phyloP scores from a whole-genome alignment of 2,888 invertebrate species.

The Clepsis dumicolana region DNA sequence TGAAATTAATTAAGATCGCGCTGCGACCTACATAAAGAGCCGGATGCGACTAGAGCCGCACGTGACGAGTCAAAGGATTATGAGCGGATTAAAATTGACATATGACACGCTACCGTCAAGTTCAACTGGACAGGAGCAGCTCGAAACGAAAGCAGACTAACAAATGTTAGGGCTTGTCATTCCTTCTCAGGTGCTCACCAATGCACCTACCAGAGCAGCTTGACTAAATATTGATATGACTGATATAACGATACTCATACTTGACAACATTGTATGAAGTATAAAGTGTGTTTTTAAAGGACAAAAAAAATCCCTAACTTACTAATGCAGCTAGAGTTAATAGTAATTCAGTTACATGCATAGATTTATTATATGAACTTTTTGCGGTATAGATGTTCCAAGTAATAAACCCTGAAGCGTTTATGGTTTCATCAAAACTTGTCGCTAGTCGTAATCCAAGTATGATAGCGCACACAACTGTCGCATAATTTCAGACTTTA shows the following conservation, averaged over 20 bases:
- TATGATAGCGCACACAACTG: background rate
- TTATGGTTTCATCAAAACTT: conserved; percentile 8
- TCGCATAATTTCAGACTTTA: background rate
- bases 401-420: background rate
- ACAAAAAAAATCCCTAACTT: no score
- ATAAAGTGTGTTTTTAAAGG: no score
- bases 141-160: background rate
- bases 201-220: no score
- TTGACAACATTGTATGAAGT: no score
- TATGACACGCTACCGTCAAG: background rate
- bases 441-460: background rate
- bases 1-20: conserved; percentile 12
- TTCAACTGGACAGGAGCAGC: background rate
- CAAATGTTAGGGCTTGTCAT: no score
- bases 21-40: conserved; percentile 19
- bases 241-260: no score
- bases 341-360: no score
- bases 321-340: no score
- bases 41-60: background rate
- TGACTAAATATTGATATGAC: no score
- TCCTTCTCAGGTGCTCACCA: no score
- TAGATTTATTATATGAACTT: no score
- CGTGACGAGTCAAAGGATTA: conserved; percentile 1
- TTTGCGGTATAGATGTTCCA: no score
- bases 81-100: background rate